Evolutionary conservation across 2,797 vertebrate species (phyloP).

Genomic region (Aphelocoma californica): DNA sequence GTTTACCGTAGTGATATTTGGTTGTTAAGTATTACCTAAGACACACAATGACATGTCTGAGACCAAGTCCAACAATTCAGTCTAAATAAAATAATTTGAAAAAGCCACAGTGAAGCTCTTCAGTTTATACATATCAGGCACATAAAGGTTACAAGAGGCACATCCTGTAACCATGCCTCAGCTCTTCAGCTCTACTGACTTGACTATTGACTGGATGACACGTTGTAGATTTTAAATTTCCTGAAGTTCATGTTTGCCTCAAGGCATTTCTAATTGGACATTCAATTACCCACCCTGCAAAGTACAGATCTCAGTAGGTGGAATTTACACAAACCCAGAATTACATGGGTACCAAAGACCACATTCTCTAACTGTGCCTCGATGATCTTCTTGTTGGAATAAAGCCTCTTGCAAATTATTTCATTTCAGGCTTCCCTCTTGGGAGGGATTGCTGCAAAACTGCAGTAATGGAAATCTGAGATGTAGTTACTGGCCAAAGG

Average conservation of each 20-base stretch:
- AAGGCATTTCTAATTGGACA: neutral
- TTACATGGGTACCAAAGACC: neutral
- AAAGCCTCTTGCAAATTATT: neutral
- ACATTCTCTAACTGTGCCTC: neutral
- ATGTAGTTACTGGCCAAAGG: neutral
- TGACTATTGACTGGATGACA: neutral
- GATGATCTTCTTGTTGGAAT: neutral
- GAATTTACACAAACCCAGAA: neutral
- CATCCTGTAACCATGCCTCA: neutral
- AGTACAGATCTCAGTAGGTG: neutral
- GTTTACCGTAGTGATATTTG: neutral
- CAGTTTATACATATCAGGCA: neutral
- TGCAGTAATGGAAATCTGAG: constrained; percentile 18
- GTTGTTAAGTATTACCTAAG: neutral
- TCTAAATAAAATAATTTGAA: neutral
- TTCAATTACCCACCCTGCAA: neutral
- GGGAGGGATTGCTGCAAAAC: neutral
- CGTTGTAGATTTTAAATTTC: neutral
- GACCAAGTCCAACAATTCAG: neutral
- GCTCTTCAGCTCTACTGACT: neutral
- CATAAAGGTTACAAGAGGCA: neutral
- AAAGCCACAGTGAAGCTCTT: neutral
- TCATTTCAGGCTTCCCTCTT: neutral
- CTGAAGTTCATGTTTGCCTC: neutral
- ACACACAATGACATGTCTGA: neutral